Conservation (phyloP, 2,113 vertebrate genomes). For the Oncorhynchus keta region DNA sequence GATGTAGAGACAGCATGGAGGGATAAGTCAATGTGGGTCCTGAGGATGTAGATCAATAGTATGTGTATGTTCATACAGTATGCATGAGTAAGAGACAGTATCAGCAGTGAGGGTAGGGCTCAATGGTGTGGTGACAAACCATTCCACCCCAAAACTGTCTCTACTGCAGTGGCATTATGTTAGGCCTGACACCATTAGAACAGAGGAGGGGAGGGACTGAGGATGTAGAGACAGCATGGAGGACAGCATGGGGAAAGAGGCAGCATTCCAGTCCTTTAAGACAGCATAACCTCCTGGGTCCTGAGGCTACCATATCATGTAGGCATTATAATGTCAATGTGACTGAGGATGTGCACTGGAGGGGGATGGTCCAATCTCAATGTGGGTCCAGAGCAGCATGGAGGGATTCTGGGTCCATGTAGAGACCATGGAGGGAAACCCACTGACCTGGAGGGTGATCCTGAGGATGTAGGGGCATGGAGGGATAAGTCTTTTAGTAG, state of each 20-base stretch:
- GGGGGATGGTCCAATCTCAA: slow-evolving; percentile 32
- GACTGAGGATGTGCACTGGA: slow-evolving; percentile 19
- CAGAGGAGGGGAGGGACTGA: background rate
- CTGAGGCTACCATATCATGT: slow-evolving; percentile 18
- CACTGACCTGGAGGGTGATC: too few relatives aligned
- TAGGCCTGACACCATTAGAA: slow-evolving; percentile 1
- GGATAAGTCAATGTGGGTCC: too few relatives aligned
- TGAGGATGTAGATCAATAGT: background rate
- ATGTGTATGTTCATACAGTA: background rate
- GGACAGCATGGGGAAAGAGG: background rate
- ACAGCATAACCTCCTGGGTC: background rate
- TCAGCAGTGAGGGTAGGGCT: background rate
- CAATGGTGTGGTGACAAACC: background rate
- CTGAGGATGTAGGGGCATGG: too few relatives aligned
- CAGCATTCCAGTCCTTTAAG: slow-evolving; percentile 17
- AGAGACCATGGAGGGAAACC: too few relatives aligned
- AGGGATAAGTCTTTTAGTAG: too few relatives aligned
- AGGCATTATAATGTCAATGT: slow-evolving; percentile 16
- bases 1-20: too few relatives aligned
- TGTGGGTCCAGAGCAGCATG: slow-evolving; percentile 20
- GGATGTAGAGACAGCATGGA: too few relatives aligned
- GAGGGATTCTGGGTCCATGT: too few relatives aligned
- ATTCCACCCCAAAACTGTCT: background rate
- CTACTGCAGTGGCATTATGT: slow-evolving; percentile 4
- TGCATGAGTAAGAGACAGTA: background rate